Base-by-base conservation (phyloP, 2,797 vertebrate genomes). In the Fistularia tabacaria region DNA sequence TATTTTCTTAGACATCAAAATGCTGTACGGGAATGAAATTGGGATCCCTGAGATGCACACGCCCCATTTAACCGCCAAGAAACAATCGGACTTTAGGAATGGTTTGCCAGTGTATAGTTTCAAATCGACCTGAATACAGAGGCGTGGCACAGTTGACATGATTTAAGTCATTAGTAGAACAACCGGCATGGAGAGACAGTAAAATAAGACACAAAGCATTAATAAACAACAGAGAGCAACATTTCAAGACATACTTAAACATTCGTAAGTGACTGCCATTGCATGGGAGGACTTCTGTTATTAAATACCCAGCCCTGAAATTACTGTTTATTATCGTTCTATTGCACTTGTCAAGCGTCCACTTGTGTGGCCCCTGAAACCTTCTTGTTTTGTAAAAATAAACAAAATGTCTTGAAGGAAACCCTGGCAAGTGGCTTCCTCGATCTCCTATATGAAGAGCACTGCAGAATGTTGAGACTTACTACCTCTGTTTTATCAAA, bases 271-370 rank as follows among this genome's bases (percentile, higher is more conserved):
- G 4, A 51, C 13, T 41, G 39, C 37, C 38, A 46, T 36, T 46
- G 40, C 15, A 51, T 25, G 8, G 44, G 15, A 59, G 54, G 6
- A 36, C 49, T 59, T 53, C 10, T 46, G 39, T 37, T 44, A 59
- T 37, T 58, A 54, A 69, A 62, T 52, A 51, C 59, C 36, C 52
- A 6, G 40, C 45, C 54, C 50, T 46, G 46, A 49, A 66, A 49
- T 51, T 2, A 36, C 42, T 66, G 49, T 85, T 76, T 69, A 62
- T 83, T 73, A 68, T 81, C 59, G 61, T 73, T 73, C 43, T 49
- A 46, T 55, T 69, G 62, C 63, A 57, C 74, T 70, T 76, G 71
- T 81, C 53, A 59, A 66, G 65, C 47, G 39, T 62, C 71, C 48
- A 69, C 76, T 77, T 71, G 74, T 78, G 79, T 76, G 77, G 71